These are phyloP conservation scores for Alfaro cultratus DNA, from an alignment of 2,797 vertebrate species.

Conservation along the genomic window DNA sequence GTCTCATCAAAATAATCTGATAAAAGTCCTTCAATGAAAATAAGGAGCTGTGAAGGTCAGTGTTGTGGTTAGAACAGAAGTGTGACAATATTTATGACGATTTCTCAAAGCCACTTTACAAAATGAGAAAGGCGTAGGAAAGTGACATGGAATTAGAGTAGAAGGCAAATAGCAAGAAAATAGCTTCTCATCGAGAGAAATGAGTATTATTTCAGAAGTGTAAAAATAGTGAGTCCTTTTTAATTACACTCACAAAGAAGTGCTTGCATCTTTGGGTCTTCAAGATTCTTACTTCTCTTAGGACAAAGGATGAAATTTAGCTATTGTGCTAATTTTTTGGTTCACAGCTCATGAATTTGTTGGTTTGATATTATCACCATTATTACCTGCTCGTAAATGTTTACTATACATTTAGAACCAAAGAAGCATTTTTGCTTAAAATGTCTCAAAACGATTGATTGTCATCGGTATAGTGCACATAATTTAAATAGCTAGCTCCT, in stretches of 20 bases:
- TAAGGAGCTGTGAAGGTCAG: slow-evolving; percentile 24
- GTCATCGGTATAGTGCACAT: neutral
- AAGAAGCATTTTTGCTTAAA: neutral
- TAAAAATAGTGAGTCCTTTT: neutral
- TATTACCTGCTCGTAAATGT: neutral
- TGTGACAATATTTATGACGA: neutral
- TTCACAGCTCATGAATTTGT: neutral
- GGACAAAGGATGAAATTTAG: too few species aligned
- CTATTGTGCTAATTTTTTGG: neutral
- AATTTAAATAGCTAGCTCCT: neutral
- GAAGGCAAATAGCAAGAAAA: neutral
- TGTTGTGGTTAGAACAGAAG: slow-evolving; percentile 7
- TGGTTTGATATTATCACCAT: neutral
- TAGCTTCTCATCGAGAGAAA: neutral
- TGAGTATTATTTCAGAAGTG: neutral
- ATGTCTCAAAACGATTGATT: neutral
- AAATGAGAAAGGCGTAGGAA: neutral
- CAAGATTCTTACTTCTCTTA: neutral
- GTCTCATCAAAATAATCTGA: slow-evolving; percentile 20
- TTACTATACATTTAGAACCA: neutral
- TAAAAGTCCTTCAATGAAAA: neutral
- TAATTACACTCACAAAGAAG: neutral
- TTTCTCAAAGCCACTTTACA: neutral
- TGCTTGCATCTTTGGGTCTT: neutral
- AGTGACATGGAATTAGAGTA: neutral